Evolutionary conservation across 2,113 vertebrate genomes (phyloP).

Genomic region (Rhadina sibilatrix): DNA sequence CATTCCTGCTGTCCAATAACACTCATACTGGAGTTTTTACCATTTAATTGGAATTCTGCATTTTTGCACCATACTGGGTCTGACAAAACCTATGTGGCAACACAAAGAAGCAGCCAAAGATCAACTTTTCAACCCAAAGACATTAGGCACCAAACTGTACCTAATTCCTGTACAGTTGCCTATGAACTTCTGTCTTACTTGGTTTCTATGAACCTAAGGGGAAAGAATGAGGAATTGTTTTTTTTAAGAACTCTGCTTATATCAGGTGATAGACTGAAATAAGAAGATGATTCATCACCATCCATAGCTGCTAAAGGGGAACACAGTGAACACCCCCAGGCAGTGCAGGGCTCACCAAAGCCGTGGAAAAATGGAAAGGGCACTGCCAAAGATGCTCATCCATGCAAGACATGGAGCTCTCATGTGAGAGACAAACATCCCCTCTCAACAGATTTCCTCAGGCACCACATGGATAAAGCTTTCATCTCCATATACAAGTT

Average conservation of each 20-base stretch:
- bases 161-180: not conserved
- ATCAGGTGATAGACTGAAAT: not conserved
- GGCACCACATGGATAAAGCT: rapidly evolving
- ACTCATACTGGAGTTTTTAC: not conserved
- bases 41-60: not conserved
- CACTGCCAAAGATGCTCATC: not conserved
- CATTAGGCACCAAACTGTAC: too few species aligned
- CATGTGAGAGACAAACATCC: not conserved
- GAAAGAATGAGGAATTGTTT: not conserved
- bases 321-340: not conserved
- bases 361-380: not conserved
- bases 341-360: not conserved
- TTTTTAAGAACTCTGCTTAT: not conserved
- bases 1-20: not conserved
- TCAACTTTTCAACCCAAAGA: not conserved
- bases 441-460: not conserved
- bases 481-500: not conserved
- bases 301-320: not conserved
- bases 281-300: not conserved
- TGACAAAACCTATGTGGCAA: not conserved
- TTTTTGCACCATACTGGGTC: not conserved
- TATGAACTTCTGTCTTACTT: not conserved
- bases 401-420: not conserved
- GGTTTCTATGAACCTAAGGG: not conserved
- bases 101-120: not conserved